Percentiles rank a stretch among this genome's conserved stretches.
Evolutionary conservation across 2,113 vertebrate species (phyloP).

Genomic region (Plestiodon gilberti): DNA sequence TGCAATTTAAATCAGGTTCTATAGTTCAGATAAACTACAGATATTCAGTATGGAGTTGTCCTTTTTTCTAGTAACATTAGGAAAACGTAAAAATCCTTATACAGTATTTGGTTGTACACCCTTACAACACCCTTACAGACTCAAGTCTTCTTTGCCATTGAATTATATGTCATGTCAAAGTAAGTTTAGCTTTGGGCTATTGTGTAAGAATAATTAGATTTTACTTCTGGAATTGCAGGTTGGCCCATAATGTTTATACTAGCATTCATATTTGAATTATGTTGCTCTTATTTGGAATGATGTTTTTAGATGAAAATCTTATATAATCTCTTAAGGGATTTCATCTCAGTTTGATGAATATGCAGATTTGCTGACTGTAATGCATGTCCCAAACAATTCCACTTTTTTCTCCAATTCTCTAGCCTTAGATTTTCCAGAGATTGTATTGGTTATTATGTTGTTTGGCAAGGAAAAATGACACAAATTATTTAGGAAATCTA

Average conservation of each 20-base stretch:
- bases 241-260: neutral
- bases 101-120: no score
- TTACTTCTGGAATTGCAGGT: neutral
- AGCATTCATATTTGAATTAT: constrained; percentile 1
- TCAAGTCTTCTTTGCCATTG: constrained; percentile 1
- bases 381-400: neutral
- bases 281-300: neutral
- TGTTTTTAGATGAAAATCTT: neutral
- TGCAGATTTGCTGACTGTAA: neutral
- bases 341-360: neutral
- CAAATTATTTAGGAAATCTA: constrained; percentile 20
- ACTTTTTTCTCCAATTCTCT: neutral
- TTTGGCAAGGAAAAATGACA: constrained; percentile 23
- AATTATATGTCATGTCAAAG: neutral
- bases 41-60: neutral
- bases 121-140: no score
- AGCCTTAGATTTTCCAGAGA: neutral
- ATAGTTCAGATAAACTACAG: neutral
- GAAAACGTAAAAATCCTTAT: no score
- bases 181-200: neutral
- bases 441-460: constrained; percentile 15
- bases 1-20: neutral
- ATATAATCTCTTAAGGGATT: constrained; percentile 15
- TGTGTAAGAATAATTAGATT: neutral
- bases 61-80: neutral